phyloP scores from a whole-genome alignment of 2,888 invertebrate genomes.

The Xylota sylvarum region DNA sequence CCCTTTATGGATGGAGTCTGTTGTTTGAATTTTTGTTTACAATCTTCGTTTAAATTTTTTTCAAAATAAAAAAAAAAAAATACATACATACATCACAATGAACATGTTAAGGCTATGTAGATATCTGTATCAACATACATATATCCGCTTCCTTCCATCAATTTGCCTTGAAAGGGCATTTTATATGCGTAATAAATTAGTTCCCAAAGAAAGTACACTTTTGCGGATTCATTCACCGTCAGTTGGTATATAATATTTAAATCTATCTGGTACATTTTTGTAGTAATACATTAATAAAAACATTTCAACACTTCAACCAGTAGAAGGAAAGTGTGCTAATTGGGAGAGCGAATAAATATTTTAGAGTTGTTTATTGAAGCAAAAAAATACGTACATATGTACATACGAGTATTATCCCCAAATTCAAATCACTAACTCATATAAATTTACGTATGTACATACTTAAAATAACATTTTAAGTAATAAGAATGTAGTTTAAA shows the following conservation, averaged over 20 bases:
- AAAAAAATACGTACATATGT: not conserved
- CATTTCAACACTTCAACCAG: no score
- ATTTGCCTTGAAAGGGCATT: slow-evolving; percentile 33
- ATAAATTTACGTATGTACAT: no score
- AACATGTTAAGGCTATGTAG: not conserved
- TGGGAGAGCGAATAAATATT: not conserved
- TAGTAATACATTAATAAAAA: no score
- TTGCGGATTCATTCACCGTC: slow-evolving; percentile 23
- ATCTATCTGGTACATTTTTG: not conserved
- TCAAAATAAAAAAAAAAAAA: not conserved
- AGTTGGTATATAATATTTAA: not conserved
- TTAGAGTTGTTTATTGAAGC: slow-evolving; percentile 6
- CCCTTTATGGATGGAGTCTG: not conserved
- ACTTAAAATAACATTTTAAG: no score
- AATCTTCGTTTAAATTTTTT: slow-evolving; percentile 21
- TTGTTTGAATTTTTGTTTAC: slow-evolving; percentile 61
- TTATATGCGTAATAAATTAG: slow-evolving; percentile 35
- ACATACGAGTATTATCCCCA: not conserved
- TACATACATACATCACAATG: slow-evolving; percentile 1
- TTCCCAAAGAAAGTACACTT: slow-evolving; percentile 32
- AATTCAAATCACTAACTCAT: slow-evolving; percentile 6
- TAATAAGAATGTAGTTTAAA: no score
- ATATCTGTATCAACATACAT: slow-evolving; percentile 3
- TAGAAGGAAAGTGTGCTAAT: slow-evolving; percentile 3
- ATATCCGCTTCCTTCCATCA: not conserved